phyloP scores from a whole-genome alignment of 2,888 invertebrate genomes.

The Phlogophora meticulosa region DNA sequence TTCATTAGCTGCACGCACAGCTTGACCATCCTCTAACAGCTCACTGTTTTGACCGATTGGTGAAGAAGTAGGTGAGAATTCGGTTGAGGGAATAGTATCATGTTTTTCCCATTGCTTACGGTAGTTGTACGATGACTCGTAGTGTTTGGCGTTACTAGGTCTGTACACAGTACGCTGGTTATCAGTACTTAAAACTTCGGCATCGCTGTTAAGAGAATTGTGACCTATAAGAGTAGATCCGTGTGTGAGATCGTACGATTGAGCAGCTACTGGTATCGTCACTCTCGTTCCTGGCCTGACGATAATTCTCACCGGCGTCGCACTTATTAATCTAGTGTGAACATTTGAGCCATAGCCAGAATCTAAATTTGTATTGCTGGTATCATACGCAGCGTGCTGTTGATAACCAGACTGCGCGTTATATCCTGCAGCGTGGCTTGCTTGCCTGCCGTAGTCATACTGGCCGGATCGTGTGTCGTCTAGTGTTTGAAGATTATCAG shows the following conservation, averaged over 20 bases:
- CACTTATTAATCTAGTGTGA: conserved; percentile 71
- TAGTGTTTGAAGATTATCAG: conserved; percentile 71
- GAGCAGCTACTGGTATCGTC: conserved; percentile 79
- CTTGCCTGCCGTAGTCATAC: conserved; percentile 70
- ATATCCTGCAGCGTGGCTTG: conserved; percentile 69
- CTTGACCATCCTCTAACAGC: conserved; percentile 76
- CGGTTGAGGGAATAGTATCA: conserved; percentile 73
- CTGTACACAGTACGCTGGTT: conserved; percentile 65
- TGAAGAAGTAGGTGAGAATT: conserved; percentile 71
- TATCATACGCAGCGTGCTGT: conserved; percentile 65
- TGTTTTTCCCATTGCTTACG: conserved; percentile 88
- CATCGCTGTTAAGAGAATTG: conserved; percentile 76
- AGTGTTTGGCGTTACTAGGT: conserved; percentile 77
- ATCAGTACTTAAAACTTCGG: conserved; percentile 73
- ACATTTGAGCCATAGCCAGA: conserved; percentile 69
- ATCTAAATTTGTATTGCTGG: conserved; percentile 68
- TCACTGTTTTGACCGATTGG: conserved; percentile 79
- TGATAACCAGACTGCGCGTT: conserved; percentile 74
- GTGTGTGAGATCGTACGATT: conserved; percentile 71
- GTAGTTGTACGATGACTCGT: conserved; percentile 86
- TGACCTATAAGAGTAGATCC: conserved; percentile 72
- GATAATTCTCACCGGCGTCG: conserved; percentile 79
- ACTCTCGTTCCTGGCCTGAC: conserved; percentile 81
- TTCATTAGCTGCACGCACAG: conserved; percentile 55
- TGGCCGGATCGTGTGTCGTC: conserved; percentile 69